Conservation (phyloP, 2,797 vertebrate genomes). For the Martes flavigula region DNA sequence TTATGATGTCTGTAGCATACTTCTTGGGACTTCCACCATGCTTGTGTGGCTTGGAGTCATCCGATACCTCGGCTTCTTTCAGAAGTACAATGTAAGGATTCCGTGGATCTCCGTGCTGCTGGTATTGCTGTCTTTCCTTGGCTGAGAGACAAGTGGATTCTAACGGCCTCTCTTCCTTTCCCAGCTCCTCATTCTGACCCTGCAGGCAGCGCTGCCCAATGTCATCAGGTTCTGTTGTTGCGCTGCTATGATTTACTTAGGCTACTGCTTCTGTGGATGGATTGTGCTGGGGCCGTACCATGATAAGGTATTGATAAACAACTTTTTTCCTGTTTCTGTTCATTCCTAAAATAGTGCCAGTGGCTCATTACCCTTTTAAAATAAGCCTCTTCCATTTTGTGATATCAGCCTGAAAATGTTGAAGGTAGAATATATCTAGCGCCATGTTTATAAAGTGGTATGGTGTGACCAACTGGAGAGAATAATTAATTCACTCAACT, state of each 20-base stretch:
- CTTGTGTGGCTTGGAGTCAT: slow-evolving; percentile 96
- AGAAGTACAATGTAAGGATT: slow-evolving; percentile 94
- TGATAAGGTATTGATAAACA: slow-evolving; percentile 88
- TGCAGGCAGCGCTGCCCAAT: slow-evolving; percentile 93
- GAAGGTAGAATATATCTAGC: background rate
- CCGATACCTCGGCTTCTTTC: slow-evolving; percentile 95
- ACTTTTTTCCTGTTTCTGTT: background rate
- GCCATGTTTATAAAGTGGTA: background rate
- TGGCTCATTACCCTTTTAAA: background rate
- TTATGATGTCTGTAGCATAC: slow-evolving; percentile 96
- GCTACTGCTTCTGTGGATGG: slow-evolving; percentile 99
- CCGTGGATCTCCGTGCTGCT: slow-evolving; percentile 55
- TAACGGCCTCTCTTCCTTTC: slow-evolving; percentile 68
- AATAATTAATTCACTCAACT: background rate
- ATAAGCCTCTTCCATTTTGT: slow-evolving; percentile 5
- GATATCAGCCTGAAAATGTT: background rate
- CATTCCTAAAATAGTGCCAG: background rate
- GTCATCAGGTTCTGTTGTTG: slow-evolving; percentile 96
- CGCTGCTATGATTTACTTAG: slow-evolving; percentile 95
- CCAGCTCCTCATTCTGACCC: slow-evolving; percentile 95
- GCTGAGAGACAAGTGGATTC: slow-evolving; percentile 32
- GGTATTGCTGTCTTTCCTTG: slow-evolving; percentile 73
- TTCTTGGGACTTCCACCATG: slow-evolving; percentile 95
- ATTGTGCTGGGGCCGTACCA: slow-evolving; percentile 98
- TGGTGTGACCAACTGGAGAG: background rate